Evolutionary conservation across 2,113 vertebrate species (phyloP).

Genomic region (Crotalus helleri): DNA sequence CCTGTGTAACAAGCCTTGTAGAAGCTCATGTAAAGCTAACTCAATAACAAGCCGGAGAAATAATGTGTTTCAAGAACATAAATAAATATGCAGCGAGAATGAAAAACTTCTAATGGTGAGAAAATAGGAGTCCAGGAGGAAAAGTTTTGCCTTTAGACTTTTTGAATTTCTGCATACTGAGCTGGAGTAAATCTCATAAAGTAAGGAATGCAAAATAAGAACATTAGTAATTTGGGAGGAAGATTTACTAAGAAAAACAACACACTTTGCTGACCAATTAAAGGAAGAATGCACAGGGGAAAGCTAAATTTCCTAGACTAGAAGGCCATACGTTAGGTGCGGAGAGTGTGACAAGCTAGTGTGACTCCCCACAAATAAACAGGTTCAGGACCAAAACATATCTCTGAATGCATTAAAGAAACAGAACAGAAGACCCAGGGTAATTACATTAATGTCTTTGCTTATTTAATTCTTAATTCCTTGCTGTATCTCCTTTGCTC

Average conservation of each 20-base stretch:
- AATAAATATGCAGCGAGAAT: not conserved
- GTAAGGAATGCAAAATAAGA: conserved; percentile 38
- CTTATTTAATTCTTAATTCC: not conserved
- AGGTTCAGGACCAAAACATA: not conserved
- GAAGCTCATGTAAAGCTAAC: not conserved
- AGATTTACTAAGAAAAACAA: conserved; percentile 23
- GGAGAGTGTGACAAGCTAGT: not conserved
- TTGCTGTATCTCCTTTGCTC: not conserved
- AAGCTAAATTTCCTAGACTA: not conserved
- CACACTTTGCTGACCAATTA: conserved; percentile 1
- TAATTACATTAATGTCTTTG: not conserved
- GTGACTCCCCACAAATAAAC: not conserved
- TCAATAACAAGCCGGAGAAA: not conserved
- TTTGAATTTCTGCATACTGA: not conserved
- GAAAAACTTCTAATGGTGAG: not conserved
- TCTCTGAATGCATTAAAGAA: not conserved
- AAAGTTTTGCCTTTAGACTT: not conserved
- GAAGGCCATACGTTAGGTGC: not conserved
- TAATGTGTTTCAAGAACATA: not conserved
- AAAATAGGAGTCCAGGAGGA: not conserved
- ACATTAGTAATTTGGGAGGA: conserved; percentile 34
- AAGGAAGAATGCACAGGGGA: not conserved
- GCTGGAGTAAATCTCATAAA: conserved; percentile 19
- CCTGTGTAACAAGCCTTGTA: not conserved
- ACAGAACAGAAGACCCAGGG: not conserved